Evolutionary conservation across 2,888 invertebrate genomes (phyloP).

Genomic region (Anaspis maculata): DNA sequence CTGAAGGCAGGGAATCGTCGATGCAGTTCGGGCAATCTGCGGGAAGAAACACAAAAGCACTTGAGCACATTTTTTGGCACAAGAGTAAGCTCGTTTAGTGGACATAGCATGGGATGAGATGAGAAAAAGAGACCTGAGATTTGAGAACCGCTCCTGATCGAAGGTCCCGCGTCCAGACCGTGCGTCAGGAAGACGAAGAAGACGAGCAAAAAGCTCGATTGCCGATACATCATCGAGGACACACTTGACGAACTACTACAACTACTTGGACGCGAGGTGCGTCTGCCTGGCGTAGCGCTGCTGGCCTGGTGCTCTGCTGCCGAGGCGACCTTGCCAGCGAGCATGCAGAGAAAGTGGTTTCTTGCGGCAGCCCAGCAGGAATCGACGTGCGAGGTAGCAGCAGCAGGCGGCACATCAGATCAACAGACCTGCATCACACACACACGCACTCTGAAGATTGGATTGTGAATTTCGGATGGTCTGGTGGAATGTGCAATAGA

Average conservation of each 20-base stretch:
- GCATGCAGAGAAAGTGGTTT: conserved; percentile 18
- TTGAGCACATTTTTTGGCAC: no score
- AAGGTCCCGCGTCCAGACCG: conserved; percentile 23
- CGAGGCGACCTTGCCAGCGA: conserved; percentile 16
- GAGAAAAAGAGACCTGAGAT: conserved; percentile 12
- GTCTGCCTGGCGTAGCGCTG: conserved; percentile 13
- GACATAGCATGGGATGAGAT: no score
- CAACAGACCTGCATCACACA: no score
- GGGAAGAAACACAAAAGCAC: conserved; percentile 22
- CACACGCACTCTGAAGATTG: no score
- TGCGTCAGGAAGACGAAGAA: conserved; percentile 19
- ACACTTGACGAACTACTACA: no score
- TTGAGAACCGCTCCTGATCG: conserved; percentile 15
- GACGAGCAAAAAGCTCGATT: conserved; percentile 12
- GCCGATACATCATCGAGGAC: conserved; percentile 15
- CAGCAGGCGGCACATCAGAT: no score
- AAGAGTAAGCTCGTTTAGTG: no score
- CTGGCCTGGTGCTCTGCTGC: conserved; percentile 19
- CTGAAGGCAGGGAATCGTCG: conserved; percentile 55
- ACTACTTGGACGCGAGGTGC: conserved; percentile 15
- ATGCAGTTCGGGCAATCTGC: conserved; percentile 77
- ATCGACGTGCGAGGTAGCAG: no score
- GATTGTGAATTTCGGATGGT: no score
- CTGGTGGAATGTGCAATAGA: no score
- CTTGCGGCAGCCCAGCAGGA: conserved; percentile 3